Base-by-base conservation (phyloP, 2,888 invertebrate genomes). In the Drosophila testacea region DNA sequence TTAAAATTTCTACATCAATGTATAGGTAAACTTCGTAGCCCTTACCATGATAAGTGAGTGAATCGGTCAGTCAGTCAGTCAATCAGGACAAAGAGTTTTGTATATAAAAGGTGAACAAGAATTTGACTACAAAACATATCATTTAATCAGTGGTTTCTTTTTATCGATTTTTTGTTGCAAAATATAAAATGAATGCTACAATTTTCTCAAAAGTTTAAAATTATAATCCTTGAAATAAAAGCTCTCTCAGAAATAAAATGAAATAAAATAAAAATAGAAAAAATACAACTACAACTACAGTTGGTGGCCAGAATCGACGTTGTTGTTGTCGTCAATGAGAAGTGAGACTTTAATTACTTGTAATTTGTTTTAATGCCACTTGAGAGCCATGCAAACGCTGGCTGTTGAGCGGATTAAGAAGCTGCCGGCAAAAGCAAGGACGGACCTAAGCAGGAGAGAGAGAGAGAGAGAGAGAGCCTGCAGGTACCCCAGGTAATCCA, bases 341-440 rank as follows among this genome's bases (percentile, higher is more conserved):
- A 73, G 73, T 70, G 72, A 72, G 74, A 78, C 76, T 70, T 84
- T 89, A 85, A 89, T 85, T 85, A 87, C 82, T 85, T 85, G 89
- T 85, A 89, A 85, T 87, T 85, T 87, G 87, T 87, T 87, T 82
- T 87, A 85, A 89, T 84, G 80, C 87, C 82, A 87, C 89, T 89
- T 89, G 88, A 75, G 78, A 69, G 73, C 55, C 67, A 77, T 74
- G 70, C 62, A 79, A 69, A 71, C 67, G 67, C 54, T 57, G 41
- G 34, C 68, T 66, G 65, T 65, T 36, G 66, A 65, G 67, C 65
- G 68, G 70, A 79, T 79, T 84, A 87, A 71, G 80, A 47, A 48
- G 46, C 28, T 47, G 57, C 46, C 36, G 11, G 44, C 16, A 10
- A n/a, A 52, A 6, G 32, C n/a, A 52, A 56, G 55, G 48, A 70